Conservation (phyloP, 92 coral and sea anemone species). For the Siderastrea siderea region DNA sequence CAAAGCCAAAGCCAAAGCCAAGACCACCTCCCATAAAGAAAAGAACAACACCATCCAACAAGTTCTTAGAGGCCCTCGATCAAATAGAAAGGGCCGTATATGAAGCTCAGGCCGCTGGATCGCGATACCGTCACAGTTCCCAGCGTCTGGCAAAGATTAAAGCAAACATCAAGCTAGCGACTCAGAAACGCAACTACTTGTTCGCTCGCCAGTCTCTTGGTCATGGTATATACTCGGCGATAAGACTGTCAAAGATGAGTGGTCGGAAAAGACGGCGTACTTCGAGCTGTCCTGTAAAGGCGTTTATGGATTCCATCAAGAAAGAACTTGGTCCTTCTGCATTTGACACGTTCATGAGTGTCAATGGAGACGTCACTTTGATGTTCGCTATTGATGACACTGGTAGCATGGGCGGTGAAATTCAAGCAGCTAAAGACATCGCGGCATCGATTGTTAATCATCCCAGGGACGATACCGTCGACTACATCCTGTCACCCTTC, state of each 20-base stretch:
- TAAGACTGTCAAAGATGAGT: background rate
- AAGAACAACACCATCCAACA: slow-evolving; percentile 73
- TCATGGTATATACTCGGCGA: slow-evolving; percentile 71
- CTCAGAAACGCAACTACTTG: slow-evolving; percentile 68
- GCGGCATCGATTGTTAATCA: slow-evolving; percentile 67
- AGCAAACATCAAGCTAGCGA: slow-evolving; percentile 74
- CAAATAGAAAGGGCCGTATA: slow-evolving; percentile 85
- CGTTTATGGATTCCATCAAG: slow-evolving; percentile 57
- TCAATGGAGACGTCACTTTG: slow-evolving; percentile 82
- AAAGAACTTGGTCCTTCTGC: slow-evolving; percentile 46
- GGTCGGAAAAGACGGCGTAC: slow-evolving; percentile 41
- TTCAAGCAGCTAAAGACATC: slow-evolving; percentile 70
- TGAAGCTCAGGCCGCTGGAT: slow-evolving; percentile 71
- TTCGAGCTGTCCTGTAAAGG: slow-evolving; percentile 29
- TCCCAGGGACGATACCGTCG: slow-evolving; percentile 60
- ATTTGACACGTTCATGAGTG: slow-evolving; percentile 75
- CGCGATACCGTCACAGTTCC: slow-evolving; percentile 32
- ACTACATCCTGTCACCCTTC: slow-evolving; percentile 81
- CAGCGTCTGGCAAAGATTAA: slow-evolving; percentile 51
- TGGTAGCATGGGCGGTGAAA: slow-evolving; percentile 76
- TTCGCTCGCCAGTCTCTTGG: slow-evolving; percentile 89
- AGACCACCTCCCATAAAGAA: background rate
- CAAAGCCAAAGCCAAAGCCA: background rate
- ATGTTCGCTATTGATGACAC: slow-evolving; percentile 81
- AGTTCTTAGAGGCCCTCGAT: slow-evolving; percentile 81